Evolutionary conservation across 2,888 invertebrate species (phyloP), one percentile per base, ranked within the genome.

Genomic region (Leuctra nigra): DNA sequence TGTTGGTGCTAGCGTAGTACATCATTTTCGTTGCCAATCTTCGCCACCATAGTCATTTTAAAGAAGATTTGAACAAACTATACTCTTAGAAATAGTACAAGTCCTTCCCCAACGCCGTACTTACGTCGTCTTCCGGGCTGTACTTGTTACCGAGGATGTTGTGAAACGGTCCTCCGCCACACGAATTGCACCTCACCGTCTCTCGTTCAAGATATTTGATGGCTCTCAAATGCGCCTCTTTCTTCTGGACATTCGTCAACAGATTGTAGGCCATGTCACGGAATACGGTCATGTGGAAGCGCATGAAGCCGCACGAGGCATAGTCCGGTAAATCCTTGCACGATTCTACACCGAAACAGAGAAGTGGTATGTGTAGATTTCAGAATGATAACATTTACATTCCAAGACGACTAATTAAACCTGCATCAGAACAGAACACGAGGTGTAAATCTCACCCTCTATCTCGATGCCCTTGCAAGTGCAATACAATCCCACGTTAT

Each of bases 301-400:
- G 75, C 70, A 84, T 75, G 63, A 78, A 77, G 2, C 80, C 79
- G 62, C 84, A 84, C 24, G 77, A 79, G 0, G 83, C 82, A 61
- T 83, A 82, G 62, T 70, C 70, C 0, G 83, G 83, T 11, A 83
- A 67, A 64, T 80, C 77, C 33, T 66, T 61, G 59, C 78, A 75
- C 50, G 68, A 66, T 13, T 16, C 44, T 44, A 20, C 4, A 41
- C 9, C 4, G n/a, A 7, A 38, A 11, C 9, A 38, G 4, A n/a
- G 4, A 29, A 11, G 6, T 6, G 11, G 6, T 29, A 29, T 6
- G 7, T 29, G 29, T 6, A 29, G 11, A 29, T 7, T 6, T 29
- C 29, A 29, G 11, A 29, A 7, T 29, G 11, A 29, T 6, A 29
- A 29, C 11, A 29, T 7, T 29, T 29, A 29, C 29, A 29, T 29